These are phyloP conservation scores for Thaumatotibia leucotreta DNA, from an alignment of 1,140 invertebrate species.

Conservation along the genomic window DNA sequence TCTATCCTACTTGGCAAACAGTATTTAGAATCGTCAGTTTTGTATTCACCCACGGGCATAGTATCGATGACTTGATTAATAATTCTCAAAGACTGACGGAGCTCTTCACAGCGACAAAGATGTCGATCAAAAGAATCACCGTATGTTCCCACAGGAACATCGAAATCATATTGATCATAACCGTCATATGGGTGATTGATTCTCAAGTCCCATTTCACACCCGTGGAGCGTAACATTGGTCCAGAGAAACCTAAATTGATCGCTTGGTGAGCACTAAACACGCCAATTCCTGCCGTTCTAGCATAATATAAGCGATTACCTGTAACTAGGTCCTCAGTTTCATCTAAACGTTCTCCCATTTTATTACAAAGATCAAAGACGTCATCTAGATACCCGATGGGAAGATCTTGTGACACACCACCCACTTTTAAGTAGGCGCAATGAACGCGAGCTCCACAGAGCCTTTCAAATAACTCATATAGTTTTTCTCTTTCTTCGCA, in stretches of 20 bases:
- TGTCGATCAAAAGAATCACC: slow-evolving; percentile 91
- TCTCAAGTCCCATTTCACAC: slow-evolving; percentile 93
- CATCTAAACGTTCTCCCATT: slow-evolving; percentile 87
- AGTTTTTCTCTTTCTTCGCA: slow-evolving; percentile 99
- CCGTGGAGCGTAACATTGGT: slow-evolving; percentile 87
- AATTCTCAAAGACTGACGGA: slow-evolving; percentile 59
- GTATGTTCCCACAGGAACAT: slow-evolving; percentile 88
- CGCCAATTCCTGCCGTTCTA: slow-evolving; percentile 87
- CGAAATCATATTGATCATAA: slow-evolving; percentile 91
- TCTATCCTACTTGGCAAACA: slow-evolving; percentile 84
- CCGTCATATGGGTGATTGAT: slow-evolving; percentile 91
- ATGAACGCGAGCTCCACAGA: slow-evolving; percentile 97
- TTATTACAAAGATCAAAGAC: slow-evolving; percentile 86
- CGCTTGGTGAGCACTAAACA: slow-evolving; percentile 87
- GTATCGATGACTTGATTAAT: slow-evolving; percentile 86
- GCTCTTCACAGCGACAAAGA: slow-evolving; percentile 52
- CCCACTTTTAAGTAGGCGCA: slow-evolving; percentile 96
- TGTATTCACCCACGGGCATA: slow-evolving; percentile 90
- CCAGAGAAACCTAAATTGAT: slow-evolving; percentile 89
- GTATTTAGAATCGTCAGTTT: slow-evolving; percentile 90
- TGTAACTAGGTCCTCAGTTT: slow-evolving; percentile 90
- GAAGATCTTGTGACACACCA: slow-evolving; percentile 89
- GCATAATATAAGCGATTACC: slow-evolving; percentile 89
- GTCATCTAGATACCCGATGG: slow-evolving; percentile 90
- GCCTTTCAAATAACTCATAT: slow-evolving; percentile 98